These are phyloP conservation scores for Botia almorhae DNA, from an alignment of 2,797 vertebrate genomes.

Conservation along the genomic window DNA sequence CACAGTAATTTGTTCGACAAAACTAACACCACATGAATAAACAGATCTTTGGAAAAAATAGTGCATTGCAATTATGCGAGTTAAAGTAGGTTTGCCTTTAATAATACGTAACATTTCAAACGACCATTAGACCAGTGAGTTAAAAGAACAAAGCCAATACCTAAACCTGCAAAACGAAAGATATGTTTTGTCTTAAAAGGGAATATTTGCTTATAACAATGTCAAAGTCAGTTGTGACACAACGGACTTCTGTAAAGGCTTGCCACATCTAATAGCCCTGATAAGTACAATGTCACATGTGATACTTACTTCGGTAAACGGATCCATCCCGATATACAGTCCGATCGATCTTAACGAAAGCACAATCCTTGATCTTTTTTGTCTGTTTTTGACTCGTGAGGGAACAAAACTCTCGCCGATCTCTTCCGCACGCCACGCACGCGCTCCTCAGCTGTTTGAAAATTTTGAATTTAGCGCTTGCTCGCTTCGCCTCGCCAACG, in stretches of 20 bases:
- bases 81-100: neutral
- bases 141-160: too few species aligned
- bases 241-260: neutral
- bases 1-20: neutral
- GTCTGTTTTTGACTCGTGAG: neutral
- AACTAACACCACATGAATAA: neutral
- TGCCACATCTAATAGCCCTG: neutral
- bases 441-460: constrained; percentile 69
- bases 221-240: neutral
- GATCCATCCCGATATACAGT: constrained; percentile 74
- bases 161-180: neutral
- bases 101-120: neutral
- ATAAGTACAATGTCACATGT: neutral
- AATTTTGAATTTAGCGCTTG: constrained; percentile 92
- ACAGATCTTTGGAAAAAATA: neutral
- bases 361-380: neutral
- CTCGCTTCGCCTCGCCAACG: constrained; percentile 46
- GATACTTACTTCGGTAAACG: constrained; percentile 82
- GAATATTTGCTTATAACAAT: neutral
- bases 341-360: neutral
- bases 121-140: neutral
- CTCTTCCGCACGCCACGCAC: neutral
- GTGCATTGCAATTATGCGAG: neutral
- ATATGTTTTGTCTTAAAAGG: neutral
- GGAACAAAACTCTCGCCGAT: neutral